These are phyloP conservation scores for Drosophila watanabei DNA, from an alignment of 1,140 invertebrate genomes.

Conservation along the genomic window DNA sequence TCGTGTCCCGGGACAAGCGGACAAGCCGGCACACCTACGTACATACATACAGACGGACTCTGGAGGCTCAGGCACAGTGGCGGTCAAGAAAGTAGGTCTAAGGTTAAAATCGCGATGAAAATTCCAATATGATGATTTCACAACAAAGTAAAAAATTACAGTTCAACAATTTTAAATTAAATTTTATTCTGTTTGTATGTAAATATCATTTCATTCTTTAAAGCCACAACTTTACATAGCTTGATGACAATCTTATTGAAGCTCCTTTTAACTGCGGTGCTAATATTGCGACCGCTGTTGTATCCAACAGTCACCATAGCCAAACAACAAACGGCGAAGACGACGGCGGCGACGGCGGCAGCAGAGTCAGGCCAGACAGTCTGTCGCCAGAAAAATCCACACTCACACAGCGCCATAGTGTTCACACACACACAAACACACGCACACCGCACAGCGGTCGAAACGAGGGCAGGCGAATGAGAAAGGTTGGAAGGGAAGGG, in stretches of 20 bases:
- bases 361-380: conserved; percentile 78
- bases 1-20: conserved; percentile 67
- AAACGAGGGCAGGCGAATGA: conserved; percentile 48
- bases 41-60: conserved; percentile 54
- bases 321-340: conserved; percentile 55
- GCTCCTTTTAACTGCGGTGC: background rate
- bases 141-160: too few relatives aligned
- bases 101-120: too few relatives aligned
- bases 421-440: conserved; percentile 17
- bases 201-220: too few relatives aligned
- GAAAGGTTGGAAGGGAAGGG: conserved; percentile 16
- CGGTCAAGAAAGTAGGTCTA: background rate
- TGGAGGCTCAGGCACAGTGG: conserved; percentile 23
- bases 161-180: too few relatives aligned
- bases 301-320: conserved; percentile 29
- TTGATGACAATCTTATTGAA: too few relatives aligned
- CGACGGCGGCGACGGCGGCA: conserved; percentile 28
- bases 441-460: conserved; percentile 37
- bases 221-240: too few relatives aligned
- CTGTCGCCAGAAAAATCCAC: conserved; percentile 82
- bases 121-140: too few relatives aligned
- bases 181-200: too few relatives aligned
- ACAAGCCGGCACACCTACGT: conserved; percentile 26
- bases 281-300: conserved; percentile 3
- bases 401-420: conserved; percentile 50